Evolutionary conservation across 1,140 invertebrate genomes (phyloP), one percentile per base, ranked within the genome.

Genomic region (Cyrtorhinus lividipennis): DNA sequence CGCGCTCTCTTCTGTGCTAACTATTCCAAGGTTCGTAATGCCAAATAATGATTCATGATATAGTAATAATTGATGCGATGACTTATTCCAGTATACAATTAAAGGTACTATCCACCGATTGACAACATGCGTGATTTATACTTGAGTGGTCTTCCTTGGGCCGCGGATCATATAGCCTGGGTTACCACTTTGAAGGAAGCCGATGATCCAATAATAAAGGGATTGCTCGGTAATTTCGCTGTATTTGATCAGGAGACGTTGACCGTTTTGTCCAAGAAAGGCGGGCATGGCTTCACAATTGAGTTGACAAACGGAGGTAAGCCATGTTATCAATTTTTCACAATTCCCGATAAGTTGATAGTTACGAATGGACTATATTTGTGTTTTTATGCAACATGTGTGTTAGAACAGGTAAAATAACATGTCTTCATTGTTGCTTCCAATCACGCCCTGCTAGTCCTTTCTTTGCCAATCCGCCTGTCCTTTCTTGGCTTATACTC

Each of bases 91-190:
- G 5, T n/a, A n/a, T n/a, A n/a, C n/a, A n/a, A n/a, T n/a, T n/a
- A n/a, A n/a, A 63, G 62, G 30, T 63, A 63, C 24, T 61, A 78
- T 62, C 67, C 70, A 23, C 73, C 78, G 13, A 75, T 80, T 24
- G 75, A 79, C 62, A 78, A 75, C 0, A 72, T 77, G 1, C 69
- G 75, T 63, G 76, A 80, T 57, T 70, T 81, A 2, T 74, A 76
- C 2, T 73, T 76, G 27, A 74, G 72, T 63, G 69, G 73, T 18
- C 62, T 79, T 45, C 71, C 72, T 56, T 80, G 79, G 79, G 77
- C 76, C 13, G 78, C 78, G 1, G 80, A 77, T 0, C 78, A 79
- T 59, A 76, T 78, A 61, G 78, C 78, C 27, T 81, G 79, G 79
- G 73, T 77, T 64, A 79, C 77, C 68, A 79, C 78, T 2, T 68